Percentiles rank a stretch among this genome's conserved stretches.
Evolutionary conservation across 2,797 vertebrate genomes (phyloP).

Genomic region (Lacerta agilis): DNA sequence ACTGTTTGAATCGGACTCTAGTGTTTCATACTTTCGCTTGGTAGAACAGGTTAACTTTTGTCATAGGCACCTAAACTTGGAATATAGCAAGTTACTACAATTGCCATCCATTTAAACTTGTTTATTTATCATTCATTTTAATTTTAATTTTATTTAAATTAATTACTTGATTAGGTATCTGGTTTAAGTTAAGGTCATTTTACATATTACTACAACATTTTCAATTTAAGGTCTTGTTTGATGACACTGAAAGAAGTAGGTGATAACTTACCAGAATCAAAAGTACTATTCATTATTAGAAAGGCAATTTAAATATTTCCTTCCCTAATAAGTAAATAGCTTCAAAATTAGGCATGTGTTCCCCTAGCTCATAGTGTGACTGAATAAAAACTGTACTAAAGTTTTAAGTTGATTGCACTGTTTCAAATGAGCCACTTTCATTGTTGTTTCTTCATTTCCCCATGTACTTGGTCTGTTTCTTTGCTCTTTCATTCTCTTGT

Average conservation of each 20-base stretch:
- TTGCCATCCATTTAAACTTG: background rate
- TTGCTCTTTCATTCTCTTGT: background rate
- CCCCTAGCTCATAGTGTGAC: background rate
- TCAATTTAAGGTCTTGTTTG: background rate
- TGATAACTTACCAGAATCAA: background rate
- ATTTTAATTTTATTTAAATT: no score
- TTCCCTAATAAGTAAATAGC: background rate
- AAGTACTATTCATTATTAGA: background rate
- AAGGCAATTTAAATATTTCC: background rate
- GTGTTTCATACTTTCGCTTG: background rate
- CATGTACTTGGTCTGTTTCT: background rate
- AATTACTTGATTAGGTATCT: background rate
- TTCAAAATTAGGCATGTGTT: background rate
- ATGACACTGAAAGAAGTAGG: background rate
- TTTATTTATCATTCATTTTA: no score
- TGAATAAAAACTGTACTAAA: background rate
- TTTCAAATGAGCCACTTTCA: background rate
- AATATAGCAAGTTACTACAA: background rate
- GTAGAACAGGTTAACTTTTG: background rate
- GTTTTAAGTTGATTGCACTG: background rate
- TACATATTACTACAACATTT: background rate
- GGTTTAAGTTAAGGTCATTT: background rate
- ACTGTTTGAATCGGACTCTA: background rate
- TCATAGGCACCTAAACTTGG: background rate
- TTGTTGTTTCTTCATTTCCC: background rate